Conservation (phyloP, 2,797 vertebrate species). For the Gorsachius magnificus region DNA sequence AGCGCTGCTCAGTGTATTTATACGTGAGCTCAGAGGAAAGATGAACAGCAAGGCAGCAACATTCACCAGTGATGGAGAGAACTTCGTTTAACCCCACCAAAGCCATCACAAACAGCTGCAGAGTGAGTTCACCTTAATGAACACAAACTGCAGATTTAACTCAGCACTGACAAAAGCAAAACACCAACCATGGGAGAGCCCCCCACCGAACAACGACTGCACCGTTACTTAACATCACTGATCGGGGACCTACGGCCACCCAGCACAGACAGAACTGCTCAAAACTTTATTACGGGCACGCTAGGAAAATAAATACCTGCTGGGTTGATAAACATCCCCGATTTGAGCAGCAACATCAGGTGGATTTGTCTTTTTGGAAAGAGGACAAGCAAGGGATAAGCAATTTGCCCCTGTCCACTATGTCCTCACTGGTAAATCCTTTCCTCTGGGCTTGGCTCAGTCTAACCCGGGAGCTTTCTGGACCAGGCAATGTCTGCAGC, state of each 20-base stretch:
- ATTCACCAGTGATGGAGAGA: neutral
- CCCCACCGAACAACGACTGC: accelerated
- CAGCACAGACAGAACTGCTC: neutral
- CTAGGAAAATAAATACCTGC: neutral
- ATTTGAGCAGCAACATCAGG: neutral
- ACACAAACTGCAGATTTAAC: neutral
- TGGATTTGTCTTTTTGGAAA: neutral
- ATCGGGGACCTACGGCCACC: accelerated
- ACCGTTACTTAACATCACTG: accelerated
- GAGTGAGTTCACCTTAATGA: neutral
- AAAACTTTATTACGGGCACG: accelerated
- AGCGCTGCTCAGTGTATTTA: too few relatives aligned
- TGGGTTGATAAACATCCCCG: neutral
- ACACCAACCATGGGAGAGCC: accelerated
- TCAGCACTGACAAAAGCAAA: neutral
- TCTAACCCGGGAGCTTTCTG: neutral
- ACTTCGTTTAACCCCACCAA: too few relatives aligned
- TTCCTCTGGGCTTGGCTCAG: neutral
- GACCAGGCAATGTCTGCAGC: accelerated
- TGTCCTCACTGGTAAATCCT: neutral
- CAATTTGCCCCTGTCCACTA: too few relatives aligned
- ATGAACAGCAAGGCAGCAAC: neutral
- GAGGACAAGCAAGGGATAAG: neutral
- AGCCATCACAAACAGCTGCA: neutral
- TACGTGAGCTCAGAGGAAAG: neutral